Percentiles rank a stretch among this genome's conserved stretches.
phyloP scores from a whole-genome alignment of 2,113 vertebrate genomes.

The Picathartes gymnocephalus region DNA sequence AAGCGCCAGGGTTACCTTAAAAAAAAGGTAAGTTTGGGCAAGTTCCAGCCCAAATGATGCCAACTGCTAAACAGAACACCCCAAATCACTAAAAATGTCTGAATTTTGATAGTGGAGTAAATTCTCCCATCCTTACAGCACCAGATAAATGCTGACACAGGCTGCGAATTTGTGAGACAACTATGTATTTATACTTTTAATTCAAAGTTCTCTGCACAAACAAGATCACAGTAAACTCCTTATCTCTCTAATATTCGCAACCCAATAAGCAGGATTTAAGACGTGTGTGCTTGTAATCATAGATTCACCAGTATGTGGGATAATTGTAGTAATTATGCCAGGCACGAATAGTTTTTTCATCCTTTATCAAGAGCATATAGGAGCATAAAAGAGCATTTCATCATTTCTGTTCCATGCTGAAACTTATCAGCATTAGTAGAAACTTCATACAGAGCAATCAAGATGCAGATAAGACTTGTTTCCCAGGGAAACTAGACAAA shows the following conservation, averaged over 20 bases:
- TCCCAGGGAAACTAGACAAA: constrained; percentile 12
- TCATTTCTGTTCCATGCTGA: background rate
- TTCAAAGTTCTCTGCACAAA: background rate
- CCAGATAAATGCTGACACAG: background rate
- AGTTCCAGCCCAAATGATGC: background rate
- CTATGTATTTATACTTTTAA: background rate
- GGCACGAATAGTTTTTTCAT: background rate
- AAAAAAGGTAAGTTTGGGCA: background rate
- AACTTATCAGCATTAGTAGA: constrained; percentile 18
- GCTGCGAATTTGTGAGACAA: background rate
- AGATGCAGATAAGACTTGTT: constrained; percentile 48
- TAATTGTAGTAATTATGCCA: background rate
- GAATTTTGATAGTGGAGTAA: background rate
- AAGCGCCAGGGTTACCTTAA: background rate
- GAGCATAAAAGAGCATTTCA: constrained; percentile 6
- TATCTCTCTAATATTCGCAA: background rate
- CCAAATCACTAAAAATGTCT: background rate
- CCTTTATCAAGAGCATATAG: constrained; percentile 23
- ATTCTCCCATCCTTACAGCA: background rate
- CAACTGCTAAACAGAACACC: background rate
- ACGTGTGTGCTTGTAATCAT: background rate
- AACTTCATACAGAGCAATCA: constrained; percentile 25
- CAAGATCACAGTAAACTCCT: background rate
- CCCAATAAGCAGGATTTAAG: background rate
- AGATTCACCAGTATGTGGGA: background rate